These are phyloP conservation scores for Cerastis rubricosa DNA, from an alignment of 2,888 invertebrate genomes.

Conservation along the genomic window DNA sequence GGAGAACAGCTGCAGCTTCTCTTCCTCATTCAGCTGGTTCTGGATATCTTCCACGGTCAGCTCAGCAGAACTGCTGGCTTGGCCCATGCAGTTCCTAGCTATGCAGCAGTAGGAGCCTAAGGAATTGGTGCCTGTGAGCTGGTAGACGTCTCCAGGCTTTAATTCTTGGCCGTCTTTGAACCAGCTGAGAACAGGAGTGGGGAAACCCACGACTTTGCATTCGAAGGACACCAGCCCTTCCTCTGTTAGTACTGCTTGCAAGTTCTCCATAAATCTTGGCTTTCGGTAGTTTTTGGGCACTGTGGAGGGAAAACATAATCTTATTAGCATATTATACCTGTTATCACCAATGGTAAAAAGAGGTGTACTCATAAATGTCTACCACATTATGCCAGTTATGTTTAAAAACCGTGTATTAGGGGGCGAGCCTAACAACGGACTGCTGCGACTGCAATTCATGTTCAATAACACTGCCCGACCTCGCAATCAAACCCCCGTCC, in stretches of 20 bases:
- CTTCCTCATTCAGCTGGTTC: constrained; percentile 96
- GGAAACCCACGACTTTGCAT: constrained; percentile 98
- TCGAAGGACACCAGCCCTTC: constrained; percentile 98
- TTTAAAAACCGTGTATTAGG: neutral
- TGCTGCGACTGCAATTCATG: too few relatives aligned
- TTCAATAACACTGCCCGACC: neutral
- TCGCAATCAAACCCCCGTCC: neutral
- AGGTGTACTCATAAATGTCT: neutral
- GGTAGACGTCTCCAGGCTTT: constrained; percentile 97
- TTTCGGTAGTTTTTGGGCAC: constrained; percentile 97
- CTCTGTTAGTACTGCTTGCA: constrained; percentile 97
- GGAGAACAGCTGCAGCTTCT: constrained; percentile 93
- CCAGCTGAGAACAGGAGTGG: constrained; percentile 96
- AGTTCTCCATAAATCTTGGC: constrained; percentile 97
- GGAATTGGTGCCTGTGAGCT: constrained; percentile 97
- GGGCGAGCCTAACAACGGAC: neutral
- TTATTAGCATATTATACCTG: neutral
- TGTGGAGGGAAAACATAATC: constrained; percentile 75
- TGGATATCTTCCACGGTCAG: constrained; percentile 97
- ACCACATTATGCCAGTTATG: neutral
- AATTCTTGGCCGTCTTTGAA: constrained; percentile 98
- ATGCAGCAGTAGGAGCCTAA: constrained; percentile 96
- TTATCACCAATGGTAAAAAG: too few relatives aligned
- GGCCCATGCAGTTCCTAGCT: constrained; percentile 97
- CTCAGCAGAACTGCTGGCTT: constrained; percentile 96